Conservation (phyloP, 2,888 invertebrate species). For the Lordiphosa andalusiaca region DNA sequence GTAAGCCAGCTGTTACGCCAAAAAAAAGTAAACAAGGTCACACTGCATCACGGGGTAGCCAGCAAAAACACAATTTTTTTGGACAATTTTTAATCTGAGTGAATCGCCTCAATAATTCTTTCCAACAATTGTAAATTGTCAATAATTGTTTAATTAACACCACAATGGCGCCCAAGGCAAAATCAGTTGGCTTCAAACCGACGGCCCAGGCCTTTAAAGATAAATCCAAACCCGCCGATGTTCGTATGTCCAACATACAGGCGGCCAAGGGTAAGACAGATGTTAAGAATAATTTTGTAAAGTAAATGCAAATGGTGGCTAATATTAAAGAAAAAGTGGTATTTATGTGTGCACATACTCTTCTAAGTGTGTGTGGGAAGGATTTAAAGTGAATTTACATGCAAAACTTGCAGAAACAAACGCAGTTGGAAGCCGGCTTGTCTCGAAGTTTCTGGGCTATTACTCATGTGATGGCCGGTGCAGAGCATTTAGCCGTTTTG, state of each 20-base stretch:
- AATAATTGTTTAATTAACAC: constrained; percentile 29
- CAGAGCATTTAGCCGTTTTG: constrained; percentile 1
- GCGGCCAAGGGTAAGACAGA: constrained; percentile 94
- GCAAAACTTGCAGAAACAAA: constrained; percentile 28
- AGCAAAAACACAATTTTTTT: constrained; percentile 24
- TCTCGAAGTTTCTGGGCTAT: constrained; percentile 67
- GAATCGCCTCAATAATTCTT: constrained; percentile 37
- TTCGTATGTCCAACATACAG: constrained; percentile 96
- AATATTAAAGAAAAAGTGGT: neutral
- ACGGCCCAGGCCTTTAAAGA: constrained; percentile 88
- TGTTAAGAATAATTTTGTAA: neutral
- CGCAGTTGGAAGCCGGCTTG: constrained; percentile 56
- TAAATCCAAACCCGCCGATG: constrained; percentile 96
- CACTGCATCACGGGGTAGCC: constrained; percentile 36
- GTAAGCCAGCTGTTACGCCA: no score
- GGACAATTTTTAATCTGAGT: constrained; percentile 55
- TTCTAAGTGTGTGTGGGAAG: neutral
- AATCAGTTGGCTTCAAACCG: constrained; percentile 70
- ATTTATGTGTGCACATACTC: constrained; percentile 33
- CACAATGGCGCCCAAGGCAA: constrained; percentile 78
- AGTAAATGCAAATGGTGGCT: constrained; percentile 5
- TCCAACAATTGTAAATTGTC: constrained; percentile 33
- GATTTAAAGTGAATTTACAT: constrained; percentile 1
- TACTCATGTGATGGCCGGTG: constrained; percentile 58
- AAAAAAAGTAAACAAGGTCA: neutral